A percentile compares a stretch with the other conserved stretches of the same genome.
phyloP scores from a whole-genome alignment of 2,888 invertebrate species.

The Acanthacorydalis orientalis region DNA sequence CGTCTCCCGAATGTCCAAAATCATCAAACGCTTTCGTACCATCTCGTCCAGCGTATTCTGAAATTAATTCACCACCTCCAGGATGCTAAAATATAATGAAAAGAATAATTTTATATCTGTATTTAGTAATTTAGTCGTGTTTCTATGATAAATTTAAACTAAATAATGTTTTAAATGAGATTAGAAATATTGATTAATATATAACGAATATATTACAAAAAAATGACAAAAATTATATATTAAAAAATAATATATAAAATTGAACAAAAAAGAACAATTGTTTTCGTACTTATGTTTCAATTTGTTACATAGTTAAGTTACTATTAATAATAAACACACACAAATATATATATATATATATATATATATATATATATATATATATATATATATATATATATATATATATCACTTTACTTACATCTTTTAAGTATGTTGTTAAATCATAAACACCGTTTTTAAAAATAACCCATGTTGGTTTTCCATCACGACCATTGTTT shows the following conservation, averaged over 20 bases:
- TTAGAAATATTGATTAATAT: too few species aligned
- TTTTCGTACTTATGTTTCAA: too few species aligned
- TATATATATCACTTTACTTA: slow-evolving; percentile 21
- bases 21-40: slow-evolving; percentile 46
- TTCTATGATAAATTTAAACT: background rate
- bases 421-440: slow-evolving; percentile 41
- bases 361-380: background rate
- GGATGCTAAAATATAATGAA: slow-evolving; percentile 39
- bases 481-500: slow-evolving; percentile 36
- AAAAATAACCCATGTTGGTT: slow-evolving; percentile 43
- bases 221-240: too few species aligned
- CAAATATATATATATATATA: background rate
- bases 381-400: background rate
- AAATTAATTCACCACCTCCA: slow-evolving; percentile 42
- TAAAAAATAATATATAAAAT: too few species aligned
- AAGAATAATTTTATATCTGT: background rate
- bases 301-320: too few species aligned
- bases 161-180: background rate
- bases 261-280: too few species aligned
- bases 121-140: background rate
- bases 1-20: slow-evolving; percentile 50
- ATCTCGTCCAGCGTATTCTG: slow-evolving; percentile 50
- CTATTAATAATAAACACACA: too few species aligned
- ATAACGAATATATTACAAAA: too few species aligned
- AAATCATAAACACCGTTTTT: slow-evolving; percentile 52